Evolutionary conservation across 2,797 vertebrate species (phyloP).

Genomic region (Rhinoraja longicauda): DNA sequence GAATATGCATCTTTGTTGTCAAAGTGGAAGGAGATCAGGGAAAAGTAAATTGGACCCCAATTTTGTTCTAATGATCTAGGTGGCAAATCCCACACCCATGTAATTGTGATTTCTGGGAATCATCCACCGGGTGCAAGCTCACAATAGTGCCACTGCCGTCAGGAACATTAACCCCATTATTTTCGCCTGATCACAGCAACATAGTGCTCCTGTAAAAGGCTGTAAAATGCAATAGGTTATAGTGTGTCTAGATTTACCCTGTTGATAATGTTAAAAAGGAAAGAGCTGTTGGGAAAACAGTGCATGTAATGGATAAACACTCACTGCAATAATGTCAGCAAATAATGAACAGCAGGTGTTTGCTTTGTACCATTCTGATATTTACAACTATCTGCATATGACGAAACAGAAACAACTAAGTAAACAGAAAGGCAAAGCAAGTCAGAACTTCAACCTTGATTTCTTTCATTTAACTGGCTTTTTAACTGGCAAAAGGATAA

Average conservation of each 20-base stretch:
- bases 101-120: neutral
- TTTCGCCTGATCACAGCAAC: neutral
- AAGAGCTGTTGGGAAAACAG: neutral
- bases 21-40: neutral
- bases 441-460: neutral
- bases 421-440: neutral
- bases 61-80: neutral
- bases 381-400: neutral
- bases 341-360: neutral
- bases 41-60: neutral
- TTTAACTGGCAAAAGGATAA: neutral
- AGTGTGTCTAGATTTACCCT: neutral
- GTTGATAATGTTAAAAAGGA: constrained; percentile 5
- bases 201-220: neutral
- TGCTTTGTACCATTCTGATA: neutral
- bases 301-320: neutral
- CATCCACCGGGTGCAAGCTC: neutral
- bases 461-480: neutral
- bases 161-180: neutral
- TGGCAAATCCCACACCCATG: neutral
- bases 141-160: neutral
- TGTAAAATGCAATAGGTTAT: neutral
- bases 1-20: no score
- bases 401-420: neutral
- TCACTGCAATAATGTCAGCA: neutral